phyloP scores from a whole-genome alignment of 64 coral and sea anemone genomes.

The Actinia tenebrosa region DNA sequence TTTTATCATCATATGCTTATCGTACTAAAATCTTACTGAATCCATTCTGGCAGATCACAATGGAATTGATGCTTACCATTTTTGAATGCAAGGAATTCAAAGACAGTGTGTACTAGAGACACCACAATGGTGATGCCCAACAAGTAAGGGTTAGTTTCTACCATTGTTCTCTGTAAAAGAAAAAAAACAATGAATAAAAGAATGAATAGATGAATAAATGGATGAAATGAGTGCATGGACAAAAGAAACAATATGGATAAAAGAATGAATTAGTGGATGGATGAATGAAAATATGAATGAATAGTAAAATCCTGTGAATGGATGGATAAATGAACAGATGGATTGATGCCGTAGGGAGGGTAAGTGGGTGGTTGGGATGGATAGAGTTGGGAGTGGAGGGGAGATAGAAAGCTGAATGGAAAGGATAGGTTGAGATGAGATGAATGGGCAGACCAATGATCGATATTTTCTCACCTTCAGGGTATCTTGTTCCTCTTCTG shows the following conservation, averaged over 20 bases:
- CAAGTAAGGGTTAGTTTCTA: slow-evolving; percentile 91
- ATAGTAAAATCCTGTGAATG: no score
- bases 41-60: background rate
- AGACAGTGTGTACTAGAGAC: slow-evolving; percentile 85
- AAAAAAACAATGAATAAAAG: background rate
- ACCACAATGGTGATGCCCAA: slow-evolving; percentile 80
- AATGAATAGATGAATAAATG: no score
- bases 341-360: no score
- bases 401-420: no score
- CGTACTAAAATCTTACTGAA: background rate
- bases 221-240: background rate
- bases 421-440: background rate
- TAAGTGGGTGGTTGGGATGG: background rate
- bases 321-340: background rate
- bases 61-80: slow-evolving; percentile 62
- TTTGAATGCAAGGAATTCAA: slow-evolving; percentile 97
- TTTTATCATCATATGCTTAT: no score
- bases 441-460: background rate
- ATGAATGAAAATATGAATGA: background rate
- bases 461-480: slow-evolving; percentile 60
- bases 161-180: slow-evolving; percentile 67
- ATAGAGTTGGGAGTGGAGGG: background rate
- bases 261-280: no score
- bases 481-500: slow-evolving; percentile 94
- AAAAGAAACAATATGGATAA: no score